Conservation (phyloP, 2,113 vertebrate genomes). For the Eira barbara region DNA sequence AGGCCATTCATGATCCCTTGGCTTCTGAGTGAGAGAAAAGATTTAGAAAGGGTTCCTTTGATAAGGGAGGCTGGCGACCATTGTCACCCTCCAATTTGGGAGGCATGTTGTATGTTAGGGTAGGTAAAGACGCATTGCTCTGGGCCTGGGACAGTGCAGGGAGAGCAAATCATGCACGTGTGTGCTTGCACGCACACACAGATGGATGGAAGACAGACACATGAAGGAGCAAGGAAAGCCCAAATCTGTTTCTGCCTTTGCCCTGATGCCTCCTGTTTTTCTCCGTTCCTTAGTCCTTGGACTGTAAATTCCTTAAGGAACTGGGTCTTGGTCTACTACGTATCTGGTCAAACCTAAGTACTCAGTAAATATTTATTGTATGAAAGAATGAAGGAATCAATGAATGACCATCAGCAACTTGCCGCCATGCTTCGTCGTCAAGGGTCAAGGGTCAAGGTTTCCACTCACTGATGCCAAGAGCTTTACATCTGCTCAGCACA, state of each 20-base stretch:
- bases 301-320: background rate
- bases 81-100: slow-evolving; percentile 11
- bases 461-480: background rate
- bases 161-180: background rate
- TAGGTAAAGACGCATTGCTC: background rate
- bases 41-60: slow-evolving; percentile 15
- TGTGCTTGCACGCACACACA: no score
- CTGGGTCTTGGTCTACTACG: background rate
- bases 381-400: background rate
- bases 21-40: background rate
- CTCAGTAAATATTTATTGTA: background rate
- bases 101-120: background rate
- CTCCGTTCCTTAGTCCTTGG: background rate
- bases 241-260: background rate
- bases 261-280: background rate
- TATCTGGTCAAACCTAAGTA: background rate
- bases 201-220: background rate
- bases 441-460: background rate
- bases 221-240: background rate
- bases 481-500: background rate
- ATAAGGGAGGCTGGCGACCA: background rate
- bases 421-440: background rate
- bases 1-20: background rate
- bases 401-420: background rate
- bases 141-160: background rate